phyloP scores from a whole-genome alignment of 2,113 vertebrate species.

The Fulica atra region DNA sequence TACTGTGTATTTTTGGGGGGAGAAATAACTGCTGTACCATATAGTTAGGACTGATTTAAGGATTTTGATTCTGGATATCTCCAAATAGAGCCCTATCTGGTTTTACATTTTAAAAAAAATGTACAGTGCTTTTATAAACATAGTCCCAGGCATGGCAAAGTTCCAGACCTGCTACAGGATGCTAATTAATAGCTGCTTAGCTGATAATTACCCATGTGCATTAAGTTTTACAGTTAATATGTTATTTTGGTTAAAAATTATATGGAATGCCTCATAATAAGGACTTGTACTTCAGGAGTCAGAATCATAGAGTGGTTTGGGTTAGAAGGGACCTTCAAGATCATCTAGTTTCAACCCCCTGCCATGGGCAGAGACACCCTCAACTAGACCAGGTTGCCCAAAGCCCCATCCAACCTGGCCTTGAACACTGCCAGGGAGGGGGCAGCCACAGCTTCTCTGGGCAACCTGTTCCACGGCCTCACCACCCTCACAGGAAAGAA shows the following conservation, averaged over 20 bases:
- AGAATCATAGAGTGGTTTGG: not conserved
- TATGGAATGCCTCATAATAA: not conserved
- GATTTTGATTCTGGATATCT: not conserved
- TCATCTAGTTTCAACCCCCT: not conserved
- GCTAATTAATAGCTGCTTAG: not conserved
- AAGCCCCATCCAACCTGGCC: not conserved
- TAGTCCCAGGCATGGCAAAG: not conserved
- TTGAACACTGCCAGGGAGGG: not conserved
- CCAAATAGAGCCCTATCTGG: not conserved
- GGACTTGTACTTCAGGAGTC: not conserved
- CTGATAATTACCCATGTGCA: not conserved
- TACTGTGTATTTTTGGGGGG: not conserved
- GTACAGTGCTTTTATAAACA: not conserved
- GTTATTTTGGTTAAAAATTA: not conserved
- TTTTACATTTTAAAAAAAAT: not conserved
- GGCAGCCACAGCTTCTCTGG: not conserved
- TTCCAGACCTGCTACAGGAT: not conserved
- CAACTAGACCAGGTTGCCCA: not conserved
- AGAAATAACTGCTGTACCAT: not conserved
- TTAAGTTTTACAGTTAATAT: constrained; percentile 1
- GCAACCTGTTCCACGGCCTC: no score
- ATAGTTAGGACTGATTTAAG: not conserved
- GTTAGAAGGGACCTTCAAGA: not conserved
- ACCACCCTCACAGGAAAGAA: no score
- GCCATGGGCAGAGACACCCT: not conserved